phyloP scores from a whole-genome alignment of 2,113 vertebrate species.

The Fulica atra region DNA sequence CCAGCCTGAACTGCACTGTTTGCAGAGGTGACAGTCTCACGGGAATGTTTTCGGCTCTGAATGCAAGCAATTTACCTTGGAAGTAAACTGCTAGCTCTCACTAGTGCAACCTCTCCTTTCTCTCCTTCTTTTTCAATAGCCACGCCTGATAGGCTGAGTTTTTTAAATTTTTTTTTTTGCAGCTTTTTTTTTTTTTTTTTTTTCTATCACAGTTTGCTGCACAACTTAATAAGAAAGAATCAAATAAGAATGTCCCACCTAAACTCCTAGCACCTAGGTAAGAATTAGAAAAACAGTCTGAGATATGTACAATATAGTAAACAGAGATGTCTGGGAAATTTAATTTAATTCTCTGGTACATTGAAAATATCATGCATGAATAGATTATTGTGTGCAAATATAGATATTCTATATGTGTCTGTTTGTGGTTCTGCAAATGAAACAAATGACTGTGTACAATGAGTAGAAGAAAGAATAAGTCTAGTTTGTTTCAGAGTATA shows the following conservation, averaged over 20 bases:
- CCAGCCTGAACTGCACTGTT: slow-evolving; percentile 36
- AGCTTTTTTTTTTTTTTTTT: too few species aligned
- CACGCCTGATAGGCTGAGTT: background rate
- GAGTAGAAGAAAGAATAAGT: background rate
- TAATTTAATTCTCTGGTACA: background rate
- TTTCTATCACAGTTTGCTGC: background rate
- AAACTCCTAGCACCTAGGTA: background rate
- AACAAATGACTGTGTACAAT: background rate
- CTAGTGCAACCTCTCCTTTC: background rate
- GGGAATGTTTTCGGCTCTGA: slow-evolving; percentile 1
- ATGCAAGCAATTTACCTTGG: background rate
- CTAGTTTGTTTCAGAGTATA: background rate
- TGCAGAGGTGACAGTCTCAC: slow-evolving; percentile 12
- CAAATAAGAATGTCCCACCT: background rate
- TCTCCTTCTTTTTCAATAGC: background rate
- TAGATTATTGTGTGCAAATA: background rate
- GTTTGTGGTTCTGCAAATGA: background rate
- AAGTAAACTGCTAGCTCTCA: background rate
- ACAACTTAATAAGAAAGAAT: background rate
- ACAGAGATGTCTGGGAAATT: background rate
- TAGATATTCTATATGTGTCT: background rate
- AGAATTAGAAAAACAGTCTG: background rate
- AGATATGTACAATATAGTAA: background rate
- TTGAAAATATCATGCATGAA: background rate
- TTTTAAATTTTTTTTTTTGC: too few species aligned